Conservation (phyloP, 2,797 vertebrate genomes). For the Graptemys geographica region DNA sequence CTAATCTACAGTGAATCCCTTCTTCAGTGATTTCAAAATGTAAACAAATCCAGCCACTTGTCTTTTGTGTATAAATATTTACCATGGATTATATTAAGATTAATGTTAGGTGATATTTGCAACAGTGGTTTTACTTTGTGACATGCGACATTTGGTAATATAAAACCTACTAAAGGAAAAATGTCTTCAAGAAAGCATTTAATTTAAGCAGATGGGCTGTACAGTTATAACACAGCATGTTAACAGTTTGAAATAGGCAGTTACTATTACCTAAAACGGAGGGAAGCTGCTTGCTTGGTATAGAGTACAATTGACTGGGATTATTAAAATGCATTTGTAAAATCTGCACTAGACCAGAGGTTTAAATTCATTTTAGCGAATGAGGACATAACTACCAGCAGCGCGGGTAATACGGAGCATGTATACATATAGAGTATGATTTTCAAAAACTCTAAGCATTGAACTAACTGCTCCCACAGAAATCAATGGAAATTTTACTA, state of each 20-base stretch:
- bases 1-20: conserved; percentile 71
- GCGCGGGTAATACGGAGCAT: neutral
- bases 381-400: neutral
- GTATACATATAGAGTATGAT: neutral
- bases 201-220: neutral
- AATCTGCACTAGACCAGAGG: neutral
- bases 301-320: neutral
- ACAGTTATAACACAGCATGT: neutral
- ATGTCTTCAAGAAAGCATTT: neutral
- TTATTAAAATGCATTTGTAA: neutral
- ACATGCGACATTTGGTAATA: conserved; percentile 31
- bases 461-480: neutral
- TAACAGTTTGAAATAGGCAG: neutral
- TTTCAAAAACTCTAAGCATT: neutral
- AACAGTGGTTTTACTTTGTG: conserved; percentile 52
- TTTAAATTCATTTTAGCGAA: neutral
- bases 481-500: neutral
- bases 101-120: conserved; percentile 59
- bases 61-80: conserved; percentile 65
- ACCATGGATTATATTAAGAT: conserved; percentile 65
- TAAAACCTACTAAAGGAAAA: conserved; percentile 36
- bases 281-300: neutral
- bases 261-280: neutral
- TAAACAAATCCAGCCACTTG: conserved; percentile 69
- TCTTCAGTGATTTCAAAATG: conserved; percentile 53